A percentile compares a stretch with the other conserved stretches of the same genome.
Evolutionary conservation across 1,140 invertebrate genomes (phyloP).

Genomic region (Stegodyphus mimosarum): DNA sequence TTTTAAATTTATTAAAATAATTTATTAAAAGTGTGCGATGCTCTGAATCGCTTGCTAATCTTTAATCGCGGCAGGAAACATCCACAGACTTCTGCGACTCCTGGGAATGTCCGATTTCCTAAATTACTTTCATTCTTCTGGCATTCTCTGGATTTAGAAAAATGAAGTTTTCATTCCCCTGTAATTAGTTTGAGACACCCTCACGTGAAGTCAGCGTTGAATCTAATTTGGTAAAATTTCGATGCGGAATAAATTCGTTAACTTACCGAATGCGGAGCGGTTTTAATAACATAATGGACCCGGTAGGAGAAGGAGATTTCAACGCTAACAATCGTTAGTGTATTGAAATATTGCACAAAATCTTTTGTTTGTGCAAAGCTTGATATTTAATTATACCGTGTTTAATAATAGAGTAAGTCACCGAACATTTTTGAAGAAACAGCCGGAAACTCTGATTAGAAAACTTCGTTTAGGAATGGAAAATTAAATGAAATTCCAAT

Average conservation of each 20-base stretch:
- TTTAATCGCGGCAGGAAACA: conserved; percentile 8
- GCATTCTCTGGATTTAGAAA: conserved; percentile 10
- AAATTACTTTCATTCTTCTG: conserved; percentile 15
- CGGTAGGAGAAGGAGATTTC: conserved; percentile 7
- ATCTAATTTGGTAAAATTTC: conserved; percentile 41
- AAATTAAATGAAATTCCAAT: no score
- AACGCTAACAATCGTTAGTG: no score
- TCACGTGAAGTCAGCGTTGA: not conserved
- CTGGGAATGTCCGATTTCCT: conserved; percentile 1
- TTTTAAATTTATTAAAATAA: conserved; percentile 14
- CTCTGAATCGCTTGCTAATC: conserved; percentile 16
- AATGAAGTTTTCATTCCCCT: conserved; percentile 38
- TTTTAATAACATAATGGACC: conserved; percentile 38
- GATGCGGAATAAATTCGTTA: conserved; percentile 40
- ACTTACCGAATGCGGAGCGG: conserved; percentile 10
- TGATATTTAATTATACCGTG: no score
- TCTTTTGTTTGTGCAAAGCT: no score
- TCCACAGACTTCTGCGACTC: not conserved
- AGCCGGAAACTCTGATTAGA: no score
- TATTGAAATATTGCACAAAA: no score
- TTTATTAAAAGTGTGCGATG: conserved; percentile 25
- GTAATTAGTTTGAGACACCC: conserved; percentile 31
- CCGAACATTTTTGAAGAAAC: no score
- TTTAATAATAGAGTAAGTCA: no score
- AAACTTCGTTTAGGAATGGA: no score